Evolutionary conservation across 2,797 vertebrate species (phyloP), one percentile per base, ranked within the genome.

Genomic region (Choloepus didactylus): DNA sequence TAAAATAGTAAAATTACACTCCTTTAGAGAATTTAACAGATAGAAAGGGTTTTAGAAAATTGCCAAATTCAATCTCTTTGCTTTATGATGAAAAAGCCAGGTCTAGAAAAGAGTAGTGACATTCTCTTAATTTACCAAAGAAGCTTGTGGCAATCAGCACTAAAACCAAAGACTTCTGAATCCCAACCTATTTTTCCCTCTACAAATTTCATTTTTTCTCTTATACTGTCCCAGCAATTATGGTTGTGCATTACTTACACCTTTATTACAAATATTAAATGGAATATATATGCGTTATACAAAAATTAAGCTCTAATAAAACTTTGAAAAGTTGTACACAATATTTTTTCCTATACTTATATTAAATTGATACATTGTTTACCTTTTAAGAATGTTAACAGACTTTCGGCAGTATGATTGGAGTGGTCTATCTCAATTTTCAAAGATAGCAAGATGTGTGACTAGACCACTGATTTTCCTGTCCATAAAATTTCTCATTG

Each of bases 1-100:
- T 89, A 91, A 96, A 96, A 93, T 73, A 87, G 60, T 84, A 81
- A 94, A 91, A 93, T 86, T 67, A 89, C 15, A 87, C 23, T 69
- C 10, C 67, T 95, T 93, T 83, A 90, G 67, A 76, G 77, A 94
- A 94, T 89, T 80, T 76, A 95, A 66, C 44, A 92, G 56, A 60
- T 51, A 94, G 87, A 86, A 62, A 11, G 5, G 1, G 81, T 86
- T 88, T 95, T 64, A 89, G 46, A 93, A 73, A 93, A 86, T 38
- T 87, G 19, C 12, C 6, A 49, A 87, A 14, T 77, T 95, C 19
- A 97, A 89, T n/a, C 1, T 59, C 23, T 19, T 79, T 95, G 12
- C n/a, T 91, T 84, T 87, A 66, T 2, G n/a, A 95, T 67, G 35
- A 88, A 85, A 88, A 64, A 59, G 9, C 25, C 49, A 31, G 69